These are phyloP conservation scores for Gari tellinella DNA, from an alignment of 2,888 invertebrate genomes.

Conservation along the genomic window DNA sequence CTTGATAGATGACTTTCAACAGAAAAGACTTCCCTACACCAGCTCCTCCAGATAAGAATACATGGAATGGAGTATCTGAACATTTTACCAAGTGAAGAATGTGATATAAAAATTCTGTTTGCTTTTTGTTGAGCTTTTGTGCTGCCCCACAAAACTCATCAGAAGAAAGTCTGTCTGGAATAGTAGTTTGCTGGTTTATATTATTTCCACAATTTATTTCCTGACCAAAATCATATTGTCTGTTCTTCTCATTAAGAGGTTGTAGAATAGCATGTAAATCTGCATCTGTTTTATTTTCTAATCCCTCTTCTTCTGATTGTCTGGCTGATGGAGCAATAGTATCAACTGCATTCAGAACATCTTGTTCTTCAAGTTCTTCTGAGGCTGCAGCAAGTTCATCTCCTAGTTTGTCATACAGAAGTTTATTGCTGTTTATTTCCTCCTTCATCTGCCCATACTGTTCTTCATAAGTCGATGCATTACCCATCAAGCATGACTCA, in stretches of 20 bases:
- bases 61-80: not conserved
- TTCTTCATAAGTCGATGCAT: constrained; percentile 35
- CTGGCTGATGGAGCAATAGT: not conserved
- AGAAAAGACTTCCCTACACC: constrained; percentile 60
- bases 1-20: constrained; percentile 15
- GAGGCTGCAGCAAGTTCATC: not conserved
- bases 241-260: not conserved
- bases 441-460: constrained; percentile 18
- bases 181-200: not conserved
- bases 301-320: not conserved
- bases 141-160: not conserved
- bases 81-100: constrained; percentile 1
- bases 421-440: constrained; percentile 12
- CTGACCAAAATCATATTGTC: constrained; percentile 3
- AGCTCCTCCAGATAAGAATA: constrained; percentile 62
- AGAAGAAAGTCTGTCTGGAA: constrained; percentile 5
- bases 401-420: not conserved
- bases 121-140: constrained; percentile 5
- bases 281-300: not conserved
- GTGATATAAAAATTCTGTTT: constrained; percentile 6
- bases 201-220: not conserved
- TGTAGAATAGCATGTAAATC: not conserved
- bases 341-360: not conserved
- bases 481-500: constrained; percentile 48
- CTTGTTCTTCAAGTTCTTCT: not conserved